Evolutionary conservation across 2,797 vertebrate species (phyloP).

Genomic region (Pelodytes ibericus): DNA sequence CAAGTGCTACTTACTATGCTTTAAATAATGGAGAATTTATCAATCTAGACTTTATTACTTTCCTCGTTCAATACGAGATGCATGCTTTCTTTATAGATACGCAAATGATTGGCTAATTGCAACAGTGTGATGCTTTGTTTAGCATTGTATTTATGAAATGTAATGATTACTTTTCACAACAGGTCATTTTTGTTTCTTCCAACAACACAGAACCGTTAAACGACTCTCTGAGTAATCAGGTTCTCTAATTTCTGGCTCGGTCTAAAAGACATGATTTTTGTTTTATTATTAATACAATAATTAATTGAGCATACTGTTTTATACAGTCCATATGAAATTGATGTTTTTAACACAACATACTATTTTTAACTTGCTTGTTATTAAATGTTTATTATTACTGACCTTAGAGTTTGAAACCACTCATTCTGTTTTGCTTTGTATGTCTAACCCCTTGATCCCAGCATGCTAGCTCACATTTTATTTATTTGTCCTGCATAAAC

Average conservation of each 20-base stretch:
- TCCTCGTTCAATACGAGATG: no score
- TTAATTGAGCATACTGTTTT: background rate
- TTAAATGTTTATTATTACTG: slow-evolving; percentile 12
- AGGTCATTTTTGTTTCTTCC: slow-evolving; percentile 29
- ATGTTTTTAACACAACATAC: background rate
- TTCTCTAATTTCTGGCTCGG: slow-evolving; percentile 16
- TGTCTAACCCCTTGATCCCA: slow-evolving; percentile 11
- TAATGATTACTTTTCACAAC: slow-evolving; percentile 51
- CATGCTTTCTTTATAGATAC: slow-evolving; percentile 2
- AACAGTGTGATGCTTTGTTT: slow-evolving; percentile 18
- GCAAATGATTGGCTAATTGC: slow-evolving; percentile 20
- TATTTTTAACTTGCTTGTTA: slow-evolving; percentile 3
- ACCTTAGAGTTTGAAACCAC: background rate
- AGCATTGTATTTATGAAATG: slow-evolving; percentile 25
- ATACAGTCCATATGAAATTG: background rate
- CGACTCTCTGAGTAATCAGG: slow-evolving; percentile 10
- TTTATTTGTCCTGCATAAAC: background rate
- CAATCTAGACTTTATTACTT: no score
- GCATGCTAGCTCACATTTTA: slow-evolving; percentile 11
- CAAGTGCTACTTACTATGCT: no score
- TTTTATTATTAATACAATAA: slow-evolving; percentile 20
- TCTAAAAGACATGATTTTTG: slow-evolving; percentile 30
- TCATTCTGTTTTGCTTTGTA: background rate
- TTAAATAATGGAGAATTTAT: no score
- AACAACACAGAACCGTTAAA: background rate